A percentile compares a stretch with the other conserved stretches of the same genome.
These are phyloP conservation scores for Nylanderia fulva DNA, from an alignment of 1,140 invertebrate genomes.

Conservation along the genomic window DNA sequence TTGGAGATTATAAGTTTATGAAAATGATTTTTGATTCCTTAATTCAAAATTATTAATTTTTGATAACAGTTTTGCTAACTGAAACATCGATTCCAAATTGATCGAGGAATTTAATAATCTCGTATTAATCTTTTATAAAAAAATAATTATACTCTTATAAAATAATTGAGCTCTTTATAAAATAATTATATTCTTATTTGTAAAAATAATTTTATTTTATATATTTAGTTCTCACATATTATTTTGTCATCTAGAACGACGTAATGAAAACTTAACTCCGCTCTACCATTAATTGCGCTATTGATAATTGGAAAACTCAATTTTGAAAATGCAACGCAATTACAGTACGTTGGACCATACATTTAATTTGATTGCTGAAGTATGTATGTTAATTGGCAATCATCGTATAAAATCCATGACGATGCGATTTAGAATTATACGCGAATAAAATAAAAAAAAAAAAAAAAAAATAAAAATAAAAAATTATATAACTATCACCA, in stretches of 20 bases:
- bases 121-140: too few relatives aligned
- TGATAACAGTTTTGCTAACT: not conserved
- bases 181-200: not conserved
- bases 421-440: not conserved
- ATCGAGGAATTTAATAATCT: not conserved
- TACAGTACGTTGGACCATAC: not conserved
- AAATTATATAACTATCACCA: not conserved
- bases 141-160: too few relatives aligned
- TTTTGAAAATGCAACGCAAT: slow-evolving; percentile 24
- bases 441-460: slow-evolving; percentile 4
- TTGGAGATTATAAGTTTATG: too few relatives aligned
- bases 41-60: too few relatives aligned
- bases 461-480: not conserved
- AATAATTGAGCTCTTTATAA: too few relatives aligned
- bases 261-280: slow-evolving; percentile 28
- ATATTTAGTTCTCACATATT: slow-evolving; percentile 15
- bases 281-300: slow-evolving; percentile 8
- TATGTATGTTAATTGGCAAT: slow-evolving; percentile 34
- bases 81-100: not conserved
- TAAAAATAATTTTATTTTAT: not conserved
- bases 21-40: too few relatives aligned
- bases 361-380: slow-evolving; percentile 17
- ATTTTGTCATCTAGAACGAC: not conserved
- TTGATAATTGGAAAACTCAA: slow-evolving; percentile 31
- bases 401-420: not conserved